Base-by-base conservation (phyloP, 1,140 invertebrate species). In the Dysdera silvatica region DNA sequence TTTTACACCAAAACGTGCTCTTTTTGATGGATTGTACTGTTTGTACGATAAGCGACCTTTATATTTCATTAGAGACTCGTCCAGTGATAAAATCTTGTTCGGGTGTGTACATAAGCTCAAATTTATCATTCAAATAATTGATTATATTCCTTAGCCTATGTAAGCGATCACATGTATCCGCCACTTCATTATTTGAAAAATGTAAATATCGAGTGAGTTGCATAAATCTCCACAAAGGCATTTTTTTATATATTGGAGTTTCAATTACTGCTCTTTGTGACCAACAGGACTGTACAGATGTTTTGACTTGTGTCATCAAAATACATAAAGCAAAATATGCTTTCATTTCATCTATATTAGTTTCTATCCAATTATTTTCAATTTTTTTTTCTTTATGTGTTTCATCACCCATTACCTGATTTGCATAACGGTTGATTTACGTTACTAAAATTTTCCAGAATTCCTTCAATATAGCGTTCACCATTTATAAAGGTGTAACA, bases 61-160 rank as follows among this genome's bases (percentile, higher is more conserved):
- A 45, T 45, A 45, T 45, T 45, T 45, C 41, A 45, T 45, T 18
- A 45, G 41, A 45, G 41, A 45, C 23, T 45, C 41, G 41, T 45
- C 41, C 23, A 45, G 23, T 45, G n/a, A n/a, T n/a, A n/a, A n/a
- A n/a, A n/a, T n/a, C n/a, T 37, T 37, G 8, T 37, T 37, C 35
- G n/a, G 35, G 35, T 10, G 35, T 37, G n/a, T 37, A 10, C 8
- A 37, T 8, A 45, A 16, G 16, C 23, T 6, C 23, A 45, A 45
- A 45, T 45, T 45, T 6, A 18, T 45, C n/a, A 45, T 45, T 45
- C 16, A 45, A 20, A 45, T 45, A 45, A 45, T 45, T 20, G 23
- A 8, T 45, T 8, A 8, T 8, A 45, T 45, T 20, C 23, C 41
- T 8, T 45, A 18, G 41, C 6, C 6, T 20, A 45, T n/a, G n/a